Percentiles rank a stretch among this genome's conserved stretches.
phyloP scores from a whole-genome alignment of 2,888 invertebrate species.

The Margaritifera margaritifera region DNA sequence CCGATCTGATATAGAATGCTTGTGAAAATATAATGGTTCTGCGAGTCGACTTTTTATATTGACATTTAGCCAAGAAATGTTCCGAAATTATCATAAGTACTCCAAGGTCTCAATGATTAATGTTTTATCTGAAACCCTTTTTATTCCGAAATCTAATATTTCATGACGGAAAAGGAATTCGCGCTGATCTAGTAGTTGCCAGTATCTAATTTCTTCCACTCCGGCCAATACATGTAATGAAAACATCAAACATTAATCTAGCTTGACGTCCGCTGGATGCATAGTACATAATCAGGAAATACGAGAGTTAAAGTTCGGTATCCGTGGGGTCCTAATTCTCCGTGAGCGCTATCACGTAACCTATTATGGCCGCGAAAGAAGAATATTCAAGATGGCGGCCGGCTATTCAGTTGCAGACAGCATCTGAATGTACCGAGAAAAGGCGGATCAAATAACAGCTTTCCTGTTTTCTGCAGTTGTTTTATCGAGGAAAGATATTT shows the following conservation, averaged over 20 bases:
- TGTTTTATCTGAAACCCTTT: slow-evolving; percentile 1
- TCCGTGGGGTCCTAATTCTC: slow-evolving; percentile 26
- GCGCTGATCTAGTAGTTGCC: too few species aligned
- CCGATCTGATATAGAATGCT: too few species aligned
- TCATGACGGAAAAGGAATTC: slow-evolving; percentile 11
- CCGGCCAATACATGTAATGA: slow-evolving; percentile 23
- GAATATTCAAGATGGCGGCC: slow-evolving; percentile 27
- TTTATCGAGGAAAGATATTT: slow-evolving; percentile 42
- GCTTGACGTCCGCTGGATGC: slow-evolving; percentile 39
- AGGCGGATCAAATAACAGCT: slow-evolving; percentile 23
- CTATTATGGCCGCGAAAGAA: slow-evolving; percentile 31
- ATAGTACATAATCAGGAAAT: slow-evolving; percentile 38
- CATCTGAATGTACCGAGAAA: slow-evolving; percentile 38
- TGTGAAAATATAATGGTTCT: too few species aligned
- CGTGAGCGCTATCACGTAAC: slow-evolving; percentile 27
- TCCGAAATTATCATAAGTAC: too few species aligned
- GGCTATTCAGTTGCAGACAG: slow-evolving; percentile 28
- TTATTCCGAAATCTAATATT: slow-evolving; percentile 15
- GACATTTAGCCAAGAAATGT: too few species aligned
- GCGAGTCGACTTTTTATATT: too few species aligned
- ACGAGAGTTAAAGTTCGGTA: slow-evolving; percentile 24
- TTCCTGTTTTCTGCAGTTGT: slow-evolving; percentile 35
- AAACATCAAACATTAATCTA: slow-evolving; percentile 46
- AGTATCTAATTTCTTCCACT: slow-evolving; percentile 5
- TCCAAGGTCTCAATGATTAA: too few species aligned